Base-by-base conservation (phyloP, 2,888 invertebrate genomes). In the Syritta pipiens region DNA sequence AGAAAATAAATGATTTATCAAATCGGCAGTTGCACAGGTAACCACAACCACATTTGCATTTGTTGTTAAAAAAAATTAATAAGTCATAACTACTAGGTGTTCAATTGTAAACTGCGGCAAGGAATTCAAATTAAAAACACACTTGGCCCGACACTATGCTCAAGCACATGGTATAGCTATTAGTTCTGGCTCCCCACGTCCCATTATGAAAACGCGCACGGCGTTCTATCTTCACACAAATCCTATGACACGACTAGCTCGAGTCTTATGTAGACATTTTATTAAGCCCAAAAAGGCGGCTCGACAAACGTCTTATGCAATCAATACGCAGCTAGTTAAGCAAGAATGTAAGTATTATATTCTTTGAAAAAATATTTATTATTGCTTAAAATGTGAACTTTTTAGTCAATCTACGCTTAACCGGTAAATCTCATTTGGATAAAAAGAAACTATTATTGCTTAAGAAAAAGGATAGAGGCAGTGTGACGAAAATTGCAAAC, bases 171-270 rank as follows among this genome's bases (percentile, higher is more conserved):
- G 91, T 84, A 90, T 91, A 74, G 92, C 93, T 65, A 92, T 95
- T 85, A 90, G 94, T 82, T 91, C 94, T 9, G 93, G 94, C 81
- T 94, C 94, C 48, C 94, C 97, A 72, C 92, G 97, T 65, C 97
- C 98, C 57, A 96, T 98, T 44, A 97, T 97, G 97, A 98, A 98
- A 91, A 98, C 98, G 59, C 93, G 98, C 86, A 97, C 97, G 83
- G 97, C 98, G 75, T 98, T 98, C 91, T 97, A 97, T 91, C 91
- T 98, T 86, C 94, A 95, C 88, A 97, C 96, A 62, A 97, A 97
- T 85, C 94, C 96, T 71, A 92, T 96, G 87, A 97, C 97, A 75
- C 92, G 96, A 84, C 93, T 97, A 81, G 97, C 97, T 62, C 93
- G 98, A 77, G 92, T 96, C 81, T 91, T 97, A 82, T 96, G 97